Evolutionary conservation across 2,797 vertebrate genomes (phyloP), one percentile per base, ranked within the genome.

Genomic region (Gorsachius magnificus): DNA sequence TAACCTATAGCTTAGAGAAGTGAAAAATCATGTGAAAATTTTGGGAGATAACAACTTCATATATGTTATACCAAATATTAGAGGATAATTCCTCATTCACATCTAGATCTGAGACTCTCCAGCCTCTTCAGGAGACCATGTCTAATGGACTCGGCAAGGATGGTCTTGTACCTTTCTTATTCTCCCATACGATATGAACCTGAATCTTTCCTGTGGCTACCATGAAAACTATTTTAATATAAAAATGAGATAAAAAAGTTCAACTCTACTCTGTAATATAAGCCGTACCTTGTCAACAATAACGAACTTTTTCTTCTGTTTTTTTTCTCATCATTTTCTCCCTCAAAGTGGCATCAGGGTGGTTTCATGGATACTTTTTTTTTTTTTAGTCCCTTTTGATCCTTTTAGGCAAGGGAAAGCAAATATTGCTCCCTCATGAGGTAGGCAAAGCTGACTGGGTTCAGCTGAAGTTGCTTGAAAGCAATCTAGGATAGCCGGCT

Each of bases 381-480:
- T 48, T 50, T 53, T 48, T 46, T 64, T 78, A 71, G 69, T 36
- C 14, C 8, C 20, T 83, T 92, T 86, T 74, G 53, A 88, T 90
- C 26, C 64, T 90, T 88, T 81, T n/a, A 68, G 61, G 53, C 65
- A 88, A 92, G 81, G 48, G 69, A 83, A 53, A 81, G 57, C 75
- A 85, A 66, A 77, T 68, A 58, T 4, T 3, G 5, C 51, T 89
- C 68, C 71, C 87, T 89, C 38, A 7, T 43, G 82, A 83, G 22
- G 71, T 13, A 84, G 88, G 82, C 71, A 66, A 51, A 87, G 75
- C 94, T 89, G 82, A 70, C 31, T 1, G 5, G 58, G 60, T 89
- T 93, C 91, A 87, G 64, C 64, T 87, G 21, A 69, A 89, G 71
- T 91, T 85, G 43, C 84, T 91, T 87, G 84, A 92, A 94, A 92